Percentiles rank a stretch among this genome's conserved stretches.
Evolutionary conservation across 2,888 invertebrate genomes (phyloP).

Genomic region (Marasmarcha lunaedactyla): DNA sequence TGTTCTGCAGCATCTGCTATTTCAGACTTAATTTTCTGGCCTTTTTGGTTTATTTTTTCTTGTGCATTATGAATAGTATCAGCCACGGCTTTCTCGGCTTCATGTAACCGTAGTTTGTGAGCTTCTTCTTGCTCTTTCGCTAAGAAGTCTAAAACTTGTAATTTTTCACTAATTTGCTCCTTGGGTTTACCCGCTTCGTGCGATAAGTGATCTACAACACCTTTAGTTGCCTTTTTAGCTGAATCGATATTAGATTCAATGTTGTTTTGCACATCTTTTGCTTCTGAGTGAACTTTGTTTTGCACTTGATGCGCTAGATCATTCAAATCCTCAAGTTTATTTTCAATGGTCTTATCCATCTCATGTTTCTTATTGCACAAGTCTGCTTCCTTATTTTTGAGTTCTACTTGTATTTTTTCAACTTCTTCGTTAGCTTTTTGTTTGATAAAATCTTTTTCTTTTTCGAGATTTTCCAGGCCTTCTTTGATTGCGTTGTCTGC

Average conservation of each 20-base stretch:
- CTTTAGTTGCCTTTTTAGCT: conserved; percentile 27
- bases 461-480: conserved; percentile 35
- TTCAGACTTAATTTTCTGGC: conserved; percentile 31
- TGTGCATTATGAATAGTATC: conserved; percentile 30
- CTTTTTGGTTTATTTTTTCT: conserved; percentile 31
- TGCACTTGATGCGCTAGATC: conserved; percentile 29
- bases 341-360: conserved; percentile 26
- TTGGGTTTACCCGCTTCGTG: conserved; percentile 36
- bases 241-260: conserved; percentile 29
- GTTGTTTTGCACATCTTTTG: conserved; percentile 27
- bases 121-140: conserved; percentile 48
- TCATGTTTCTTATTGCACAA: conserved; percentile 28
- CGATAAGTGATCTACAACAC: conserved; percentile 40
- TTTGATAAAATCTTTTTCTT: conserved; percentile 45
- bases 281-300: conserved; percentile 26
- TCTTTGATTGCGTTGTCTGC: conserved; percentile 33
- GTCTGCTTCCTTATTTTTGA: conserved; percentile 17
- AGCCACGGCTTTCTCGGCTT: conserved; percentile 32
- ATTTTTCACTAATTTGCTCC: conserved; percentile 42
- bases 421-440: conserved; percentile 31
- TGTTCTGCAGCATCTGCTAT: conserved; percentile 32
- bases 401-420: conserved; percentile 24
- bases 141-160: conserved; percentile 44
- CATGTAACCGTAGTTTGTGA: conserved; percentile 30
- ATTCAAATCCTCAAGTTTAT: conserved; percentile 29